Evolutionary conservation across 2,113 vertebrate species (phyloP).

Genomic region (Heterotis niloticus): DNA sequence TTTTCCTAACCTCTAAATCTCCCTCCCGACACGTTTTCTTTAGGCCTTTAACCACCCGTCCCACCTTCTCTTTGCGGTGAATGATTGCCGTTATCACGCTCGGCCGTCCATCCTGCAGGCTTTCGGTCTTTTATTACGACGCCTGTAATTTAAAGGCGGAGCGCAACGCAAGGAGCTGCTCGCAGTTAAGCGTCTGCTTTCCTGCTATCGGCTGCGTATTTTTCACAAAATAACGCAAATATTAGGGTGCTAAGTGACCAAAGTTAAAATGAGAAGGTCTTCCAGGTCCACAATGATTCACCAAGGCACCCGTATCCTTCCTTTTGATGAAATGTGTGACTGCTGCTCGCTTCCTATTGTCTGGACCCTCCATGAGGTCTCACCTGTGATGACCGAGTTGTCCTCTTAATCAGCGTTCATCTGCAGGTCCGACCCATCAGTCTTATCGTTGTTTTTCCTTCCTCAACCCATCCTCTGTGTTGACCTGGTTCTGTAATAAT

Average conservation of each 20-base stretch:
- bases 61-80: neutral
- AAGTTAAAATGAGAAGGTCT: neutral
- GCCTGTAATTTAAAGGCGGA: too few species aligned
- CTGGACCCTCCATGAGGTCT: neutral
- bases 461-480: too few species aligned
- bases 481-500: too few species aligned
- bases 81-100: neutral
- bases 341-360: neutral
- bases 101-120: neutral
- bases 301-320: neutral
- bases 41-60: neutral
- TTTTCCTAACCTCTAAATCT: constrained; percentile 22
- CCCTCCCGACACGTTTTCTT: neutral
- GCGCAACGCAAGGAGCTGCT: too few species aligned
- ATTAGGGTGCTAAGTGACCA: too few species aligned
- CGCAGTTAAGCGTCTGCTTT: neutral
- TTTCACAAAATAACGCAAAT: neutral
- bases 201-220: neutral
- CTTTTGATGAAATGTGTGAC: neutral
- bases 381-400: neutral
- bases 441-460: too few species aligned
- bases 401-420: neutral
- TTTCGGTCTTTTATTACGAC: too few species aligned
- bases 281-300: too few species aligned
- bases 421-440: neutral